These are phyloP conservation scores for Coregonus ussuriensis DNA, from an alignment of 2,797 vertebrate genomes.

Conservation along the genomic window DNA sequence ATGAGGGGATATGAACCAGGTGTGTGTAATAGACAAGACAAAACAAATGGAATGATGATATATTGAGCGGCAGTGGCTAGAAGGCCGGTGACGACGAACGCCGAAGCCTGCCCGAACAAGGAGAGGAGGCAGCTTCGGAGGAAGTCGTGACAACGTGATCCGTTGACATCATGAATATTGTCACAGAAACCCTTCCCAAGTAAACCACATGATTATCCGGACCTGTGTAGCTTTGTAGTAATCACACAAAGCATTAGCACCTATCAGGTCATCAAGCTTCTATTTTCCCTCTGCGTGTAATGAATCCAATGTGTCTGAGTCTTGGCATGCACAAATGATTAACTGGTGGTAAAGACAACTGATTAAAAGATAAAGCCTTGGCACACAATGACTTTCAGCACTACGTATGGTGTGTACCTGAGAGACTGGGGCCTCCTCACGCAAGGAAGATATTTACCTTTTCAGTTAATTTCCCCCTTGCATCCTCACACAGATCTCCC, in stretches of 20 bases:
- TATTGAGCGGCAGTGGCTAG: too few species aligned
- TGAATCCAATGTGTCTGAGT: slow-evolving; percentile 60
- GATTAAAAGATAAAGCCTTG: slow-evolving; percentile 73
- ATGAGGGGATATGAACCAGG: too few species aligned
- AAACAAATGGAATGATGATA: too few species aligned
- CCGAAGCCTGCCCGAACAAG: too few species aligned
- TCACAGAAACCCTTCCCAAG: background rate
- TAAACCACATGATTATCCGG: background rate
- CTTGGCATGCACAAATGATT: slow-evolving; percentile 71
- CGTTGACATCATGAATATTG: background rate
- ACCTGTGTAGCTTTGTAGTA: background rate
- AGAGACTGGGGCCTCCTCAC: slow-evolving; percentile 61
- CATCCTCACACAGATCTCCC: slow-evolving; percentile 12
- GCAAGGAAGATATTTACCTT: slow-evolving; percentile 54
- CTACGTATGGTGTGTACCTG: slow-evolving; percentile 52
- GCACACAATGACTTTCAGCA: slow-evolving; percentile 56
- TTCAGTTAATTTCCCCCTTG: slow-evolving; percentile 17
- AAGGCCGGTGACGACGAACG: too few species aligned
- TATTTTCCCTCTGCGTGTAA: slow-evolving; percentile 58
- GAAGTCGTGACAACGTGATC: too few species aligned
- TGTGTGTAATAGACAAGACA: too few species aligned
- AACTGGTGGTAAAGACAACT: slow-evolving; percentile 67
- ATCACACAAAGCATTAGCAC: background rate
- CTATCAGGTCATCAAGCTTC: slow-evolving; percentile 4
- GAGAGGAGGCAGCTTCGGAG: too few species aligned